Conservation (phyloP, 2,888 invertebrate genomes). For the Lasioglossum villosulum region DNA sequence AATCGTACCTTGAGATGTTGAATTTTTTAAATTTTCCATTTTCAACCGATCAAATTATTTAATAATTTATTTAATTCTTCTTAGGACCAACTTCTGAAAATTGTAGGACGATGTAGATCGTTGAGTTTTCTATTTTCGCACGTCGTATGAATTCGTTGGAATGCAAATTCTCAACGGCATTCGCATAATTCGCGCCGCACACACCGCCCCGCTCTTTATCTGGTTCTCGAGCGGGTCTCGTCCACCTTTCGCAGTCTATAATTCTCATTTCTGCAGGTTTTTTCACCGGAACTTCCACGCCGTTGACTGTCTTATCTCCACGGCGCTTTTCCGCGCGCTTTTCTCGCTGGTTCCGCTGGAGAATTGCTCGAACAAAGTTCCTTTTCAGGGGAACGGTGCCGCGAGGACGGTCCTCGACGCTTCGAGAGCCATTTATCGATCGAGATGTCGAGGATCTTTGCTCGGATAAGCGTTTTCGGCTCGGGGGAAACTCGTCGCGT, state of each 20-base stretch:
- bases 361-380: constrained; percentile 1
- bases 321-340: neutral
- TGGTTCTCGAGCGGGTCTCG: neutral
- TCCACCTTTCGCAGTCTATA: neutral
- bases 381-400: neutral
- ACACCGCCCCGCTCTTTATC: neutral
- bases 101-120: too few relatives aligned
- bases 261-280: neutral
- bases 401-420: neutral
- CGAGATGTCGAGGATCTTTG: neutral
- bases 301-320: neutral
- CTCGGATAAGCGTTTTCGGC: neutral
- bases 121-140: neutral
- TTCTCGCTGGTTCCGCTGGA: neutral
- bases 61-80: too few relatives aligned
- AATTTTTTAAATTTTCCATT: too few relatives aligned
- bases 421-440: constrained; percentile 2
- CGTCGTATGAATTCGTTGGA: neutral
- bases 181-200: neutral
- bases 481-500: neutral
- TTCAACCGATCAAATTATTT: too few relatives aligned
- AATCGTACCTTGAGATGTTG: too few relatives aligned
- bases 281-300: neutral
- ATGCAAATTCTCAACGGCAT: constrained; percentile 23
- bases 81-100: too few relatives aligned